phyloP scores from a whole-genome alignment of 2,888 invertebrate genomes.

The Camponotus fellah region DNA sequence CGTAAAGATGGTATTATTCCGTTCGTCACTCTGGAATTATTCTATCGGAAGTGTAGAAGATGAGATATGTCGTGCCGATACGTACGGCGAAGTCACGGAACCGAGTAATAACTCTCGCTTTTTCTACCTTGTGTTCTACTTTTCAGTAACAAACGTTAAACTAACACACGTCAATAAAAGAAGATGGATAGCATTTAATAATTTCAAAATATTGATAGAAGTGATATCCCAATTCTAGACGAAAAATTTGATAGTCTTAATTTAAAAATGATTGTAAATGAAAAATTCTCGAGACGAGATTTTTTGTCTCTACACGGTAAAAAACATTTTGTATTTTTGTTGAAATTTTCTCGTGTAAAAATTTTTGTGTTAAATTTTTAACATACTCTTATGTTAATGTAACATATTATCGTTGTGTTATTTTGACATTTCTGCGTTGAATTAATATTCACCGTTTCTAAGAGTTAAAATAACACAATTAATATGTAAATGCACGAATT shows the following conservation, averaged over 20 bases:
- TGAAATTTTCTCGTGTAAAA: too few relatives aligned
- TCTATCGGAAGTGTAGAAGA: neutral
- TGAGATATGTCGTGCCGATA: constrained; percentile 10
- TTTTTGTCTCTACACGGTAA: neutral
- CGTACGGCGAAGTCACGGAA: neutral
- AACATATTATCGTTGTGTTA: too few relatives aligned
- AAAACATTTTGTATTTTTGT: too few relatives aligned
- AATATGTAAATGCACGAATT: too few relatives aligned
- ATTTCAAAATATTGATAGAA: neutral
- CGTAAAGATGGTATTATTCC: constrained; percentile 45
- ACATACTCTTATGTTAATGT: too few relatives aligned
- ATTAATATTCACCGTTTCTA: too few relatives aligned
- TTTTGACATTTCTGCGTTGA: too few relatives aligned
- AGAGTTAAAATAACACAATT: too few relatives aligned
- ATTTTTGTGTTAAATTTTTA: too few relatives aligned
- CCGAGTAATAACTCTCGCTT: constrained; percentile 28
- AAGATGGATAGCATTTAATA: neutral
- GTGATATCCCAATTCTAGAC: neutral
- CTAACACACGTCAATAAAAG: neutral
- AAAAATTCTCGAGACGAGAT: neutral
- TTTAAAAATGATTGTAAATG: neutral
- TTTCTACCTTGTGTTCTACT: constrained; percentile 6
- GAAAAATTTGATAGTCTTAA: constrained; percentile 3
- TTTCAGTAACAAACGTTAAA: constrained; percentile 25
- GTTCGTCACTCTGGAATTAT: constrained; percentile 15